These are phyloP conservation scores for Andinoacara biseriatus DNA, from an alignment of 2,113 vertebrate species.

Conservation along the genomic window DNA sequence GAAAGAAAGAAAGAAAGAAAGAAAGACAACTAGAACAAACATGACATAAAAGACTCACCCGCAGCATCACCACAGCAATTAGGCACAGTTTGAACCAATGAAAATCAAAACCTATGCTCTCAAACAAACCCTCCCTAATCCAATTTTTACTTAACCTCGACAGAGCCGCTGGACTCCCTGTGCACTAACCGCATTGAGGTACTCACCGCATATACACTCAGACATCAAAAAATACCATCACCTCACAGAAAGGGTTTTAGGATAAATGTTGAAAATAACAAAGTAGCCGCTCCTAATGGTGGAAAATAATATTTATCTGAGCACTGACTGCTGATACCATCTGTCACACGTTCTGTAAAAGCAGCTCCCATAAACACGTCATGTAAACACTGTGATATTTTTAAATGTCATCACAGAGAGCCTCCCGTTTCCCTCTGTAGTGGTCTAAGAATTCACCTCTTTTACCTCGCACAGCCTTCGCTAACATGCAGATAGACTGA, in stretches of 20 bases:
- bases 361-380: constrained; percentile 71
- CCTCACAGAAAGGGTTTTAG: constrained; percentile 61
- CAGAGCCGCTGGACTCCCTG: constrained; percentile 62
- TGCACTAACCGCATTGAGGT: constrained; percentile 49
- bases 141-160: constrained; percentile 58
- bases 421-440: constrained; percentile 23
- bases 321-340: constrained; percentile 54
- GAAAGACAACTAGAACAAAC: constrained; percentile 58
- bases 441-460: constrained; percentile 2
- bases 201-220: constrained; percentile 53
- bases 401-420: constrained; percentile 51
- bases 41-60: constrained; percentile 65
- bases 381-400: constrained; percentile 68
- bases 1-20: constrained; percentile 14
- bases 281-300: constrained; percentile 61
- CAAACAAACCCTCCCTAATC: constrained; percentile 62
- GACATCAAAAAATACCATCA: constrained; percentile 70
- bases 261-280: constrained; percentile 72
- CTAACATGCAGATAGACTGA: constrained; percentile 1
- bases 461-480: constrained; percentile 35
- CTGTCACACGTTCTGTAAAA: constrained; percentile 70
- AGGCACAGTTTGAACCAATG: constrained; percentile 66
- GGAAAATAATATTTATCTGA: constrained; percentile 77
- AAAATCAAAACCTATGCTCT: constrained; percentile 65
- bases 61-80: constrained; percentile 70